phyloP scores from a whole-genome alignment of 1,140 invertebrate species.

The Metaphire vulgaris region DNA sequence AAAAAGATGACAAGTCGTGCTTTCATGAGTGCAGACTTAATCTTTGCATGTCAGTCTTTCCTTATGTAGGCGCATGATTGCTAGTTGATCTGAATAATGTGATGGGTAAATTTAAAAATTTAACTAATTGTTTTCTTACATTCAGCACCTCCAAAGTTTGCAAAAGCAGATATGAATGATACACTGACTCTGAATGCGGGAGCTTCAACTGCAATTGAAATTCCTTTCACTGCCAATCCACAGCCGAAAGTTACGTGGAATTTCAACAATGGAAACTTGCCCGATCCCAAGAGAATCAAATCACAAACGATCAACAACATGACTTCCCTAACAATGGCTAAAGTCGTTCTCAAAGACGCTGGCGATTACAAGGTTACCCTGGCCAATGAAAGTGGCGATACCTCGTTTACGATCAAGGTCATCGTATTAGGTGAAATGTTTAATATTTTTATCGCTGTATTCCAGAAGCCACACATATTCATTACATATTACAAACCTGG shows the following conservation, averaged over 20 bases:
- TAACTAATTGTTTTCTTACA: not conserved
- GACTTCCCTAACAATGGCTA: slow-evolving; percentile 53
- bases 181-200: slow-evolving; percentile 26
- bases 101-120: no score
- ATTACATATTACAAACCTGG: no score
- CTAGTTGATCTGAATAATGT: no score
- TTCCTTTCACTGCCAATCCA: slow-evolving; percentile 66
- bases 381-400: slow-evolving; percentile 76
- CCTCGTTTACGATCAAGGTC: slow-evolving; percentile 82
- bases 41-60: no score
- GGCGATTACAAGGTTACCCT: slow-evolving; percentile 84
- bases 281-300: slow-evolving; percentile 9
- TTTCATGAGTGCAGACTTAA: no score
- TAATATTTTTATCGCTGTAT: no score
- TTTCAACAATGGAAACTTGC: slow-evolving; percentile 51
- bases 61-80: no score
- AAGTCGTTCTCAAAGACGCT: slow-evolving; percentile 75
- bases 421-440: slow-evolving; percentile 60
- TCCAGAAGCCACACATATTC: no score
- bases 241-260: slow-evolving; percentile 69
- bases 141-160: slow-evolving; percentile 29
- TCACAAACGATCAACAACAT: slow-evolving; percentile 11
- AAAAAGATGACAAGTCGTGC: no score
- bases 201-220: slow-evolving; percentile 52
- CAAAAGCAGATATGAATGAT: slow-evolving; percentile 25